phyloP scores from a whole-genome alignment of 2,797 vertebrate species.

The Urophycis tenuis region DNA sequence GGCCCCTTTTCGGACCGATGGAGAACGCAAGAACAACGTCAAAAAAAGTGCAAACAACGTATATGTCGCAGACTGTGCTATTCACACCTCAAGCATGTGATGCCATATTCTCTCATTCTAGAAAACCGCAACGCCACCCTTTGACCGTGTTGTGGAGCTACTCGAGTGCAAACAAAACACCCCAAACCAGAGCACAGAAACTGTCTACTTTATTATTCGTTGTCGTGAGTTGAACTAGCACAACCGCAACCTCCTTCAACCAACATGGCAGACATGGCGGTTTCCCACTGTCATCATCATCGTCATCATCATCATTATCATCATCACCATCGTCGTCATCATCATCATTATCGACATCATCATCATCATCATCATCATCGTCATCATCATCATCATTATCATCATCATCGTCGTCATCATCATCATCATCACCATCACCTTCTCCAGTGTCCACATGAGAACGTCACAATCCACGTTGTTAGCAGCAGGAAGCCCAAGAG shows the following conservation, averaged over 20 bases:
- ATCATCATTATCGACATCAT: background rate
- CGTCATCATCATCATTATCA: background rate
- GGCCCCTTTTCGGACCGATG: too few relatives aligned
- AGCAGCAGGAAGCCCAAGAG: conserved; percentile 36
- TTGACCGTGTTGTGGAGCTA: too few relatives aligned
- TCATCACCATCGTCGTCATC: background rate
- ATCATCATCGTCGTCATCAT: background rate
- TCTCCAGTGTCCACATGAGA: background rate
- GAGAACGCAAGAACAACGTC: too few relatives aligned
- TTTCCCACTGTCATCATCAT: conserved; percentile 21
- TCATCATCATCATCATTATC: background rate
- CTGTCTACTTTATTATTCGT: background rate
- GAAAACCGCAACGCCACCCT: too few relatives aligned
- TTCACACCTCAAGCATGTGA: background rate
- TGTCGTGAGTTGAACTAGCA: background rate
- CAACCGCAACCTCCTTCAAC: conserved; percentile 37
- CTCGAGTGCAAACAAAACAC: background rate
- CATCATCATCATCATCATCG: background rate
- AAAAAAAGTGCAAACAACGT: too few relatives aligned
- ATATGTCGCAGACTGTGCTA: background rate
- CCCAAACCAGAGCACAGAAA: background rate
- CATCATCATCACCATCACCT: conserved; percentile 1
- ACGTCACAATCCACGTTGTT: conserved; percentile 12
- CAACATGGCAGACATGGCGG: conserved; percentile 7
- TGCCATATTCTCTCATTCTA: background rate